A percentile compares a stretch with the other conserved stretches of the same genome.
These are phyloP conservation scores for Lota lota DNA, from an alignment of 2,113 vertebrate species.

Conservation along the genomic window DNA sequence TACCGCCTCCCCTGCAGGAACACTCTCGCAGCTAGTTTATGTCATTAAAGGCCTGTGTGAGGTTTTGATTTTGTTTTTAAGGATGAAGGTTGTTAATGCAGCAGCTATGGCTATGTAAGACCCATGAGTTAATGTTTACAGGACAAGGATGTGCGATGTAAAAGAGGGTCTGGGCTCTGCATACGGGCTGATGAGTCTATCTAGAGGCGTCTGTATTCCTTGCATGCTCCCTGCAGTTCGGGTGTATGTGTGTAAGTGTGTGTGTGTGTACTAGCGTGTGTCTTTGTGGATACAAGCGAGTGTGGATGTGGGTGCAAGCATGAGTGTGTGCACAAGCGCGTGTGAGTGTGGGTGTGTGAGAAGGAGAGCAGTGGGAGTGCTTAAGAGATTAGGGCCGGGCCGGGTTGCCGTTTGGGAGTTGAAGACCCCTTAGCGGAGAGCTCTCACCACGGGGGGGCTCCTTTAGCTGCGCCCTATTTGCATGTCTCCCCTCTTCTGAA, in stretches of 20 bases:
- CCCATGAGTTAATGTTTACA: no score
- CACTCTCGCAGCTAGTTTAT: no score
- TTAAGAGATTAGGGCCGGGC: constrained; percentile 68
- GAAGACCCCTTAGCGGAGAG: constrained; percentile 45
- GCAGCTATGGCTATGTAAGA: no score
- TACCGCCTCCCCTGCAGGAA: no score
- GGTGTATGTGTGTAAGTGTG: no score
- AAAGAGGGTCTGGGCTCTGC: no score
- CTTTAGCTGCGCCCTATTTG: constrained; percentile 57
- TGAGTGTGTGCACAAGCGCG: constrained; percentile 4
- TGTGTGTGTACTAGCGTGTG: not conserved
- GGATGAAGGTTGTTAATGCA: no score
- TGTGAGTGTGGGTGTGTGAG: constrained; percentile 4
- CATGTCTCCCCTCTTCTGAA: constrained; percentile 56
- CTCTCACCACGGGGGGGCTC: constrained; percentile 55
- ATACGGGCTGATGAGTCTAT: constrained; percentile 22
- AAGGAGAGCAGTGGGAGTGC: constrained; percentile 19
- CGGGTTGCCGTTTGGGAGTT: constrained; percentile 26
- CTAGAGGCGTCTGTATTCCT: no score
- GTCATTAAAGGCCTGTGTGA: no score
- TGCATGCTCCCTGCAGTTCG: no score
- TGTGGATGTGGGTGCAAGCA: not conserved
- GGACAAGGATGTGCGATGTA: no score
- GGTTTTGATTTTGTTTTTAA: no score
- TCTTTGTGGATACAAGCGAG: not conserved